Evolutionary conservation across 2,797 vertebrate genomes (phyloP).

Genomic region (Lacerta viridis): DNA sequence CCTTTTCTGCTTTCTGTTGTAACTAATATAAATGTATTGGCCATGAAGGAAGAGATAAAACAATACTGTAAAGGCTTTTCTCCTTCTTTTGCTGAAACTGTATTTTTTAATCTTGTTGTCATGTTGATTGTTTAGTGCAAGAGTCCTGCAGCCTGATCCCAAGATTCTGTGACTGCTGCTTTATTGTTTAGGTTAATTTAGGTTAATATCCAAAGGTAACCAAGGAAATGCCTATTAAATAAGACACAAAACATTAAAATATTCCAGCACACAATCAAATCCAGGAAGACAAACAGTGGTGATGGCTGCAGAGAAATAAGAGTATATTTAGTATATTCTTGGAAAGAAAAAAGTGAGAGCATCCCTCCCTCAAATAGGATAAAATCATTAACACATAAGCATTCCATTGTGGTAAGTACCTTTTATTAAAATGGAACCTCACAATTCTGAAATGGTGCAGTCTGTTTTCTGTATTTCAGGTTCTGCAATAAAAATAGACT

Average conservation of each 20-base stretch:
- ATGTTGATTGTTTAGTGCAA: no score
- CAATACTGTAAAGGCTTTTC: background rate
- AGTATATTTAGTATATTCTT: background rate
- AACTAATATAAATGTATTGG: background rate
- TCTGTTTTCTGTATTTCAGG: conserved; percentile 41
- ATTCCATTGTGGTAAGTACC: background rate
- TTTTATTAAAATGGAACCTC: background rate
- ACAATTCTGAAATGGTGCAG: background rate
- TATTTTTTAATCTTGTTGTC: background rate
- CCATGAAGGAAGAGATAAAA: background rate
- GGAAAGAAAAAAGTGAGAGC: background rate
- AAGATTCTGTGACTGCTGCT: background rate
- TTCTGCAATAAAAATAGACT: conserved; percentile 30
- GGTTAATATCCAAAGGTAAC: background rate
- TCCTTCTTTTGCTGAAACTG: background rate
- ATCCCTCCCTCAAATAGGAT: background rate
- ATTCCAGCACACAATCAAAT: background rate
- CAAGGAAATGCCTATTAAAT: background rate
- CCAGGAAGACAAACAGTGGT: background rate
- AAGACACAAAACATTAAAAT: background rate
- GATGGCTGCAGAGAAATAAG: background rate
- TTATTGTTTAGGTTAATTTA: background rate
- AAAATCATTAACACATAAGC: background rate
- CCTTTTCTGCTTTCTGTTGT: background rate
- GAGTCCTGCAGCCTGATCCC: background rate